Evolutionary conservation across 2,113 vertebrate genomes (phyloP).

Genomic region (Erinaceus europaeus): DNA sequence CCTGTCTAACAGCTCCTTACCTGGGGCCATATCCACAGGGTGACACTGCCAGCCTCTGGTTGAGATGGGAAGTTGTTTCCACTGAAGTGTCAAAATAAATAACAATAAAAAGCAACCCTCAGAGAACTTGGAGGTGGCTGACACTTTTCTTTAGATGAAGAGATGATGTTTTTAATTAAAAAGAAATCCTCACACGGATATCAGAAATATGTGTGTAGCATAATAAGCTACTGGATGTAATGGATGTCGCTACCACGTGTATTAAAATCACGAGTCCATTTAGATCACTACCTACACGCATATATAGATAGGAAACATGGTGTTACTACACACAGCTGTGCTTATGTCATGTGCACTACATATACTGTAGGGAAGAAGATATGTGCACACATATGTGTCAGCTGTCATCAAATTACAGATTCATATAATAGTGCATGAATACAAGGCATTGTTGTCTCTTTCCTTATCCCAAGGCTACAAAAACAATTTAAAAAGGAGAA

Average conservation of each 20-base stretch:
- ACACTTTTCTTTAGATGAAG: background rate
- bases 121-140: background rate
- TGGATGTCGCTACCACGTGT: too few species aligned
- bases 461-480: background rate
- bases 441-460: background rate
- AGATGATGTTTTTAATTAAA: background rate
- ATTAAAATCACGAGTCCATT: too few species aligned
- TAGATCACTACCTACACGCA: too few species aligned
- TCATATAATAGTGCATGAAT: background rate
- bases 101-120: background rate
- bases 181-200: background rate
- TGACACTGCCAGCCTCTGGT: background rate
- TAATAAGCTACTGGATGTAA: background rate
- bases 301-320: too few species aligned
- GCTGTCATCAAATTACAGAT: background rate
- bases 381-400: background rate
- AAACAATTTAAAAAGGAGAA: background rate
- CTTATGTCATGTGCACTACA: too few species aligned
- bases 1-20: background rate
- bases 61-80: background rate
- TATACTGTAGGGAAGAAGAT: background rate
- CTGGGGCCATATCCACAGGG: constrained; percentile 15
- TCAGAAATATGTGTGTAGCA: background rate
- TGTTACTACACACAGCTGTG: background rate
- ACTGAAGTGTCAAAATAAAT: constrained; percentile 52